Base-by-base conservation (phyloP, 2,797 vertebrate species). In the Emys orbicularis region DNA sequence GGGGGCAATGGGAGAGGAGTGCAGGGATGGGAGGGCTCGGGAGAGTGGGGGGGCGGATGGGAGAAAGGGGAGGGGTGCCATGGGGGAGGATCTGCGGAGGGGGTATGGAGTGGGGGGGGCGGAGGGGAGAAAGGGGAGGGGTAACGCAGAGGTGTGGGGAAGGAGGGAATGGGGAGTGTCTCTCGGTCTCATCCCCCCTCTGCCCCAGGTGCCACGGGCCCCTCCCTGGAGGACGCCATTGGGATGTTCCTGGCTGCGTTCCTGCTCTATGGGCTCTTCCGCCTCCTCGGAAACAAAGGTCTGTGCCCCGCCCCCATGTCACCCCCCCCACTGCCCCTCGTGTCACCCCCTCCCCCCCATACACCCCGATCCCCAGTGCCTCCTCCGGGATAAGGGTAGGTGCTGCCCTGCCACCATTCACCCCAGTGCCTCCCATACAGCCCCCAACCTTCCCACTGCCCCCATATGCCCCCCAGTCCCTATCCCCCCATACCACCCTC, bases 171-270 rank as follows among this genome's bases (percentile, higher is more conserved):
- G 19, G 59, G 53, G 27, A 54, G 94, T 84, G 96, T 79, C 27
- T 56, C 34, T 21, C 3, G 3, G 83, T 80, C 72, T 18, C 77
- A 50, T 47, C 47, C 34, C 59, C 84, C 74, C 57, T 31, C 11
- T 82, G n/a, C 83, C 47, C 41, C 96, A 99, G 99, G 98, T n/a
- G 96, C 98, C 41, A 98, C 98, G 1, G 85, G 97, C 56, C 99
- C 99, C 1, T 98, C 98, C 31, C 96, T 99, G 1, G 99, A 99
- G 86, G 99, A 99, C 72, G 98, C 98, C 0, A 98, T 99, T 95
- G 98, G 98, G 3, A 99, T 99, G 97, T 98, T 99, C n/a, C 98
- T 98, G 6, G 98, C 99, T 31, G 99, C 99, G 1, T 98, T 99
- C 4, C 92, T 98, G 49, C 98, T 99, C 65, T 99, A 99, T 0